Conservation (phyloP, 2,888 invertebrate species). For the Dione vanillae region DNA sequence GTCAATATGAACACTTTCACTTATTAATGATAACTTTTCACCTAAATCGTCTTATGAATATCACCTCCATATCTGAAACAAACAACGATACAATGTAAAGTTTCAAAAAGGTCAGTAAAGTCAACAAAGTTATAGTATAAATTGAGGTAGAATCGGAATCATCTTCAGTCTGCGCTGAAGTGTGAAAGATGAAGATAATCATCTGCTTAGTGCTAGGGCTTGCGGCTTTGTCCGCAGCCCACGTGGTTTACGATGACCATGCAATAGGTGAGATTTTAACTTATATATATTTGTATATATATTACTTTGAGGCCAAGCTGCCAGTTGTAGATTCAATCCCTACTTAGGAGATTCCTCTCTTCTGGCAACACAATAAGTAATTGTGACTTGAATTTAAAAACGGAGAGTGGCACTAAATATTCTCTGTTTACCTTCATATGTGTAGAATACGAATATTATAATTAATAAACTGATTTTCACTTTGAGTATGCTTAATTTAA, state of each 20-base stretch:
- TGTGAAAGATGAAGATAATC: slow-evolving; percentile 46
- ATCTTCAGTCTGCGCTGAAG: slow-evolving; percentile 35
- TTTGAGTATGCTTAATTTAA: too few species aligned
- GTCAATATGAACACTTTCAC: slow-evolving; percentile 26
- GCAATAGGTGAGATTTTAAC: slow-evolving; percentile 39
- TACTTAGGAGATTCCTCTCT: not conserved
- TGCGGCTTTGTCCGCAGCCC: slow-evolving; percentile 47
- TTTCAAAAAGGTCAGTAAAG: slow-evolving; percentile 27
- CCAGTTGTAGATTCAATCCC: not conserved
- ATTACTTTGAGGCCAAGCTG: not conserved
- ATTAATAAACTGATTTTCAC: too few species aligned
- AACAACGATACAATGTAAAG: slow-evolving; percentile 28
- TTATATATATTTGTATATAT: not conserved
- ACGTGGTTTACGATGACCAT: slow-evolving; percentile 42
- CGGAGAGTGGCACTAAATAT: too few species aligned
- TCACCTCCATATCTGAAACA: slow-evolving; percentile 26
- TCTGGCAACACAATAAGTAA: too few species aligned
- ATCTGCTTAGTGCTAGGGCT: slow-evolving; percentile 47
- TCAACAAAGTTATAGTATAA: slow-evolving; percentile 42
- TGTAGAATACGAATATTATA: too few species aligned
- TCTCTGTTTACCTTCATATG: too few species aligned
- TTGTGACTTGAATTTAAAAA: too few species aligned
- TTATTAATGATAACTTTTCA: slow-evolving; percentile 38
- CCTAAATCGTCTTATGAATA: slow-evolving; percentile 26
- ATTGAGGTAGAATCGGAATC: slow-evolving; percentile 28